Conservation (phyloP, 2,888 invertebrate species). For the Stenodera caucasica region DNA sequence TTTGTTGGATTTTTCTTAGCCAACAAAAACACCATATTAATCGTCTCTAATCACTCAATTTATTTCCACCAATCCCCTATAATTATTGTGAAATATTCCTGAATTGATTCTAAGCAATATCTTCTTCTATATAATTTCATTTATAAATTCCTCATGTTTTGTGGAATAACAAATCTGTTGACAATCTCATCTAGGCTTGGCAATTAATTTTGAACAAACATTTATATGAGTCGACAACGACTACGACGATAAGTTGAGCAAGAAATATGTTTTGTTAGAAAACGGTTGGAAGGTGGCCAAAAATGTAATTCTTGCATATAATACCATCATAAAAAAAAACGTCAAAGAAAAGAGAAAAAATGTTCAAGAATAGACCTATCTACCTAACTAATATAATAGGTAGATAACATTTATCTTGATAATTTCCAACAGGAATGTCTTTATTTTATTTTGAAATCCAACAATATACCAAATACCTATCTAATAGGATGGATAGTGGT, state of each 20-base stretch:
- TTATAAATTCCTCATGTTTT: conserved; percentile 1
- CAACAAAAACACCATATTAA: conserved; percentile 3
- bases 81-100: conserved; percentile 6
- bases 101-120: neutral
- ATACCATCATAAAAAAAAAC: no score
- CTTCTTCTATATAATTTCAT: neutral
- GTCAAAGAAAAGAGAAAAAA: neutral
- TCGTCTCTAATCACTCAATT: conserved; percentile 5
- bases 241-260: conserved; percentile 22
- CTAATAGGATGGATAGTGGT: no score
- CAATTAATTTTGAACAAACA: conserved; percentile 33
- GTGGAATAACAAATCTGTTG: conserved; percentile 29
- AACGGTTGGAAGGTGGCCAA: conserved; percentile 20
- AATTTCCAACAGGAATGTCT: neutral
- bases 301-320: neutral
- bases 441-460: neutral
- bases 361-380: neutral
- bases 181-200: conserved; percentile 31
- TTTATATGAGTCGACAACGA: conserved; percentile 23
- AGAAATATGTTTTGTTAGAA: conserved; percentile 25
- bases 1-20: neutral
- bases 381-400: neutral
- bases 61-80: neutral
- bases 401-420: neutral
- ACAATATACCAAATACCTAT: no score